A percentile compares a stretch with the other conserved stretches of the same genome.
phyloP scores from a whole-genome alignment of 2,113 vertebrate species.

The Heptranchias perlo region DNA sequence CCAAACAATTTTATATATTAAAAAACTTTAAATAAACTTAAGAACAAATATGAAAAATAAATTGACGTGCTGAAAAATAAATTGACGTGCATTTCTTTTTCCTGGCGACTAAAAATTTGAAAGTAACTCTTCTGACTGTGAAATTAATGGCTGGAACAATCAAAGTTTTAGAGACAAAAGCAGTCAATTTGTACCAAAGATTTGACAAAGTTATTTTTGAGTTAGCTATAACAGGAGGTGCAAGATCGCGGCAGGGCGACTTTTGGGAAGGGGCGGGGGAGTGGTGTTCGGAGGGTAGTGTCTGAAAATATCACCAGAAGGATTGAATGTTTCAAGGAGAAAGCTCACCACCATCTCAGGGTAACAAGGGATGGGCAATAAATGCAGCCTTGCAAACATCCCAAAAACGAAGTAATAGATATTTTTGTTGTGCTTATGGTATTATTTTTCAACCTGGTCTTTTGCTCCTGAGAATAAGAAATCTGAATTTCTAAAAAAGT shows the following conservation, averaged over 20 bases:
- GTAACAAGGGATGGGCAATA: background rate
- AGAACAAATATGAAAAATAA: background rate
- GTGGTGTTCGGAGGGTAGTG: background rate
- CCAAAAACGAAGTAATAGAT: background rate
- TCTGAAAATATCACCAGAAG: background rate
- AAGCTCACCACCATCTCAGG: background rate
- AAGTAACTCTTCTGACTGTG: background rate
- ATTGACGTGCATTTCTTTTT: background rate
- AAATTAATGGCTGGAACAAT: background rate
- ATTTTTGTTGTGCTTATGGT: background rate
- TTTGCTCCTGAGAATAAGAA: background rate
- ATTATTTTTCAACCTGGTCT: background rate
- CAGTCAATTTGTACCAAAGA: background rate
- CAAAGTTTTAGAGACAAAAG: background rate
- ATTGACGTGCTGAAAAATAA: background rate
- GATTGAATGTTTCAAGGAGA: background rate
- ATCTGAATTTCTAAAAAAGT: no score
- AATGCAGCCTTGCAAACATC: background rate
- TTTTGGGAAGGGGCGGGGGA: background rate
- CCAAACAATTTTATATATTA: background rate
- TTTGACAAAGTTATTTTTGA: background rate
- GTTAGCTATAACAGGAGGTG: background rate
- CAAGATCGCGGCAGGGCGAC: background rate
- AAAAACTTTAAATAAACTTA: background rate
- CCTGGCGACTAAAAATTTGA: background rate